Evolutionary conservation across 1,140 invertebrate genomes (phyloP).

Genomic region (Chlorops oryzae): DNA sequence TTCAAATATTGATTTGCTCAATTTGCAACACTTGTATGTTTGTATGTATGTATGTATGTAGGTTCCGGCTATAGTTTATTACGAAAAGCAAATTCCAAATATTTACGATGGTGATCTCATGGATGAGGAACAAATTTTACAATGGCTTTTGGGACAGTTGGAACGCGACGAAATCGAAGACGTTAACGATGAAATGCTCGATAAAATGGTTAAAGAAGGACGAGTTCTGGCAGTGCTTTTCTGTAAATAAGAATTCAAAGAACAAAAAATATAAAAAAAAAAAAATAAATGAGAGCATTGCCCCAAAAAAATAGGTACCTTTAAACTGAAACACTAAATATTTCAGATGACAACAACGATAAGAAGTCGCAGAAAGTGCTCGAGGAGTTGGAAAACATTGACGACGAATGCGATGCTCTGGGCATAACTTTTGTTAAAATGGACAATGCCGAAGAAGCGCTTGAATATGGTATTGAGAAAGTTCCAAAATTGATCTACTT

Average conservation of each 20-base stretch:
- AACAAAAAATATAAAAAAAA: no score
- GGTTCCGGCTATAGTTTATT: slow-evolving; percentile 80
- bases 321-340: no score
- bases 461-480: slow-evolving; percentile 85
- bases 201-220: slow-evolving; percentile 79
- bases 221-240: slow-evolving; percentile 87
- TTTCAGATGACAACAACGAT: slow-evolving; percentile 89
- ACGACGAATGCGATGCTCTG: slow-evolving; percentile 85
- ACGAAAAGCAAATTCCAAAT: slow-evolving; percentile 88
- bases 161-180: slow-evolving; percentile 93
- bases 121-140: slow-evolving; percentile 84
- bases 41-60: slow-evolving; percentile 17
- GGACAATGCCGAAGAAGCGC: slow-evolving; percentile 81
- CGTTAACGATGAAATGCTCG: slow-evolving; percentile 89
- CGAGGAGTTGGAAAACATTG: slow-evolving; percentile 88
- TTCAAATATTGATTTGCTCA: no score
- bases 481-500: slow-evolving; percentile 82
- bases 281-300: slow-evolving; percentile 7
- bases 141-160: slow-evolving; percentile 78
- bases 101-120: slow-evolving; percentile 87
- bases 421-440: slow-evolving; percentile 89
- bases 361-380: slow-evolving; percentile 79
- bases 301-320: not conserved
- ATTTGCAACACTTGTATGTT: no score
- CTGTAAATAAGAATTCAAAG: no score